These are phyloP conservation scores for Eledone cirrhosa DNA, from an alignment of 2,888 invertebrate genomes.

Conservation along the genomic window DNA sequence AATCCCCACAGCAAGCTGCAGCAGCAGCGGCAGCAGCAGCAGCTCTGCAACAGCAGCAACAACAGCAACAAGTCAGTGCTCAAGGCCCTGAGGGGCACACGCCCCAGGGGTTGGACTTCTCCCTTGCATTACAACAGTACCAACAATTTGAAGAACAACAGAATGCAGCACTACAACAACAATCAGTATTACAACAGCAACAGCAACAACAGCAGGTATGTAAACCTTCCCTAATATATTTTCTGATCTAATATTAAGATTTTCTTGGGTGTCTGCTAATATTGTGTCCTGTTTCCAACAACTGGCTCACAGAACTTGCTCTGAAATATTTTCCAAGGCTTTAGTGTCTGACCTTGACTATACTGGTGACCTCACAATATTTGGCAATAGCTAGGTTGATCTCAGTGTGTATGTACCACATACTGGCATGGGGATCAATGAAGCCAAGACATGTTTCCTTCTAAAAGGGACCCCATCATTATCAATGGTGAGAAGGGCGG, in stretches of 20 bases:
- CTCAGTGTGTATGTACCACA: no score
- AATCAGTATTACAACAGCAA: conserved; percentile 6
- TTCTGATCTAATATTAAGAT: conserved; percentile 14
- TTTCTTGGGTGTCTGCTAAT: no score
- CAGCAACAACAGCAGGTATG: conserved; percentile 29
- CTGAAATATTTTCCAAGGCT: no score
- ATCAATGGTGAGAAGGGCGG: no score
- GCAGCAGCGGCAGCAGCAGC: conserved; percentile 31
- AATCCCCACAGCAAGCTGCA: conserved; percentile 25
- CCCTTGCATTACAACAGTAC: conserved; percentile 35
- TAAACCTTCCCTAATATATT: background rate
- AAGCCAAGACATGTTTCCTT: no score
- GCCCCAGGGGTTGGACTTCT: conserved; percentile 31
- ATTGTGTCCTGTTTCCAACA: no score
- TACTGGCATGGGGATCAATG: no score
- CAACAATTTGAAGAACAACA: conserved; percentile 31
- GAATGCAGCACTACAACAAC: conserved; percentile 7
- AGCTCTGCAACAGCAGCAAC: conserved; percentile 34
- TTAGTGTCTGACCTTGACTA: no score
- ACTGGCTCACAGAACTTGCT: no score
- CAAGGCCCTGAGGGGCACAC: conserved; percentile 26
- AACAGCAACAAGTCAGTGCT: conserved; percentile 30
- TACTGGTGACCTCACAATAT: no score
- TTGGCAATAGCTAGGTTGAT: no score
- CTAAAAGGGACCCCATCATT: no score